Base-by-base conservation (phyloP, 2,113 vertebrate genomes). In the Embiotoca jacksoni region DNA sequence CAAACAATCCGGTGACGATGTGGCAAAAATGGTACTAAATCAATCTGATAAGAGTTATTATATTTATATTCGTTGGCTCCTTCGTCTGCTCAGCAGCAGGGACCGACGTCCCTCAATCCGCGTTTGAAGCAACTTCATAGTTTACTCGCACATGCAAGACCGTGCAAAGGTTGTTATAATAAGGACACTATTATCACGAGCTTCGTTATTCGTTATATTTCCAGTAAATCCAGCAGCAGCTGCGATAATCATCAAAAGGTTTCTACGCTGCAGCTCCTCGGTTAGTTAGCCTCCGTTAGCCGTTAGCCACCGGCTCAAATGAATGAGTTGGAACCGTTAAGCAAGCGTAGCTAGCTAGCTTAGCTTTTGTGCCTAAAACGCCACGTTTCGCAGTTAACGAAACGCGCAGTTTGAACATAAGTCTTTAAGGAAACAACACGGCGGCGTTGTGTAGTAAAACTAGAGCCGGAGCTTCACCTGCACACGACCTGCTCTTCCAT, bases 401-500 rank as follows among this genome's bases (percentile, higher is more conserved):
- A 32, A 52, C 1, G 1, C 7, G 35, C 73, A 30, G 33, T n/a
- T 13, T 5, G 2, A 7, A 0, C 6, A 10, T 3, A 23, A 9
- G 50, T 37, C 2, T 4, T 2, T 3, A 3, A 0, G 3, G 9
- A 5, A 63, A 7, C 1, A 14, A 5, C 0, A 50, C 0, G 32
- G 9, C 2, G 5, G 33, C 6, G 16, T 23, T 4, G 4, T 53
- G 9, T 30, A 2, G 10, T 4, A 5, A 13, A 35, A 3, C 6
- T 9, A 56, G 10, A 15, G 10, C 36, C 23, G 23, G 23, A 23
- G 23, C 23, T 4, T 93, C 92, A 99, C 98, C 98, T 73, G 98
- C 97, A 93, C 98, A 99, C 14, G 97, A 99, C 85, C 98, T 96
- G 94, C 88, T 96, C 91, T 98, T 99, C 98, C 98, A 99, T 92